A percentile compares a stretch with the other conserved stretches of the same genome.
Evolutionary conservation across 2,113 vertebrate species (phyloP).

Genomic region (Sander lucioperca): DNA sequence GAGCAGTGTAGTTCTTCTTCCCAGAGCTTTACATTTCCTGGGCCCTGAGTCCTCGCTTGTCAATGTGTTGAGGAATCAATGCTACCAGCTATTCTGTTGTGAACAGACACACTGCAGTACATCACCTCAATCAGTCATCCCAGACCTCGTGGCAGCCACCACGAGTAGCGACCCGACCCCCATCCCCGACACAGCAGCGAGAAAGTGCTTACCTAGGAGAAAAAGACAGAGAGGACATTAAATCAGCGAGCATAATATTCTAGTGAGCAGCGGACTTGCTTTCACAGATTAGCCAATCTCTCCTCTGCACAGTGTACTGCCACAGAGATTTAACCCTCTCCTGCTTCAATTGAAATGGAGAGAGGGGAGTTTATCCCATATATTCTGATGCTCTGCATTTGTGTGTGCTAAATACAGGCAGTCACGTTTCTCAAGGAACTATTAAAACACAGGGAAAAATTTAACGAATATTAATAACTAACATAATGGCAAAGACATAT

Average conservation of each 20-base stretch:
- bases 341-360: conserved; percentile 75
- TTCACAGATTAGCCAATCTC: conserved; percentile 84
- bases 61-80: conserved; percentile 66
- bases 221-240: conserved; percentile 83
- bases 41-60: conserved; percentile 40
- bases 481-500: conserved; percentile 7
- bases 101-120: conserved; percentile 77
- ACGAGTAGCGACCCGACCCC: conserved; percentile 65
- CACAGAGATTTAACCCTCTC: conserved; percentile 75
- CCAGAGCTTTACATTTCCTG: conserved; percentile 46
- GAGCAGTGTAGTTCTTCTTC: conserved; percentile 10
- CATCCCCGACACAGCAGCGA: conserved; percentile 62
- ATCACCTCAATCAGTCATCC: conserved; percentile 85
- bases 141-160: conserved; percentile 72
- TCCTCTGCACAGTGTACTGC: conserved; percentile 71
- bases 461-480: not conserved
- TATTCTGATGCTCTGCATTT: conserved; percentile 68
- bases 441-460: conserved; percentile 9
- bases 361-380: conserved; percentile 76
- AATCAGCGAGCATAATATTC: conserved; percentile 82
- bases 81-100: conserved; percentile 69
- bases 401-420: conserved; percentile 56
- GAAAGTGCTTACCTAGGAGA: conserved; percentile 87
- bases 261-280: conserved; percentile 72
- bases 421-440: conserved; percentile 25